Base-by-base conservation (phyloP, 2,888 invertebrate genomes). In the Drosophila differens region DNA sequence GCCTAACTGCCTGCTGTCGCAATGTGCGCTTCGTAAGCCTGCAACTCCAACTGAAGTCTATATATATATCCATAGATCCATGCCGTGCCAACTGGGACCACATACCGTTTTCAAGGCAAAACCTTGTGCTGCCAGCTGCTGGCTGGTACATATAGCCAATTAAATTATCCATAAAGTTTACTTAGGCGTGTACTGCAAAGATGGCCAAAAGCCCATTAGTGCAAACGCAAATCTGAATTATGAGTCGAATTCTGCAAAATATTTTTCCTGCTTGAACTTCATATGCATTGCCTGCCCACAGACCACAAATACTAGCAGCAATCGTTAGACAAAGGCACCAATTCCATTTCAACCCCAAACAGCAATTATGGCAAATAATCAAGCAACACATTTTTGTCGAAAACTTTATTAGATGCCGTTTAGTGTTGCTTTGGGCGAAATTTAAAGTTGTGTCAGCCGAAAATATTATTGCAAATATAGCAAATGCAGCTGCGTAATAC, bases 121-220 rank as follows among this genome's bases (percentile, higher is more conserved):
- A n/a, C 25, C 12, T 10, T 25, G 28, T 28, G 4, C 28, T 37
- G 53, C 5, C 33, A n/a, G 14, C 22, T 35, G 25, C 25, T 25
- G 51, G 30, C 25, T 63, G 69, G 57, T 53, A 41, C 59, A 79
- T 54, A 35, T 33, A 65, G 67, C 70, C 89, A 87, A 84, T 84
- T 84, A 63, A 79, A 79, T 84, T 83, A 61, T 64, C 64, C 60
- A 76, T 76, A 82, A 71, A 87, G 71, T 79, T 73, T 58, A 70
- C 60, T 76, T 70, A 51, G 64, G 58, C 39, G 49, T 66, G 60
- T 66, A 58, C 70, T 55, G 37, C 47, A 39, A 59, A 63, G 58
- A 62, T 74, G 25, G 44, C 65, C 49, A 62, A 74, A 47, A 79
- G 60, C 57, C 83, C 70, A 70, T 87, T 82, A 71, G 68, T 5